A percentile compares a stretch with the other conserved stretches of the same genome.
Conservation (phyloP, 2,797 vertebrate genomes). For the Microcaecilia unicolor region DNA sequence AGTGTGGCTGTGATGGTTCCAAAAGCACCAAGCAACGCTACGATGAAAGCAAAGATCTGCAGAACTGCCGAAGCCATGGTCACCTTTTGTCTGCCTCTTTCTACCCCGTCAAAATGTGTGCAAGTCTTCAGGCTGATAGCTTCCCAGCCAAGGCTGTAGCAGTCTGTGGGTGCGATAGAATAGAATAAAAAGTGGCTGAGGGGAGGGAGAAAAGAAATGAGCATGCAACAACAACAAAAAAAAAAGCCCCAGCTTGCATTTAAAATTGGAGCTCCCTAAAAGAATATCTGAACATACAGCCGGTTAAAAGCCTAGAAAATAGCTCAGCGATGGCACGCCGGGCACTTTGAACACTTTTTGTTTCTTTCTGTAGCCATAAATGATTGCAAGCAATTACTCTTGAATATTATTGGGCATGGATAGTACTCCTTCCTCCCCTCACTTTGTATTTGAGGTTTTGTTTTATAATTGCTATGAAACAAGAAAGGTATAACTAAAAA, state of each 20-base stretch:
- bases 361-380: too few relatives aligned
- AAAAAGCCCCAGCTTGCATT: conserved; percentile 15
- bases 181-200: conserved; percentile 4
- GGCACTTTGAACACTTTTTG: too few relatives aligned
- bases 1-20: conserved; percentile 74
- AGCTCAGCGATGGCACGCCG: conserved; percentile 4
- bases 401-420: too few relatives aligned
- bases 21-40: conserved; percentile 72
- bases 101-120: conserved; percentile 20
- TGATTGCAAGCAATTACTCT: too few relatives aligned
- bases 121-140: too few relatives aligned
- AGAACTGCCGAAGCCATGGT: conserved; percentile 70
- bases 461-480: too few relatives aligned
- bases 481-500: too few relatives aligned
- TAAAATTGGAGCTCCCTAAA: conserved; percentile 20
- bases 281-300: conserved; percentile 11
- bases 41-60: conserved; percentile 81
- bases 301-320: conserved; percentile 4
- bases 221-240: conserved; percentile 21
- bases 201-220: conserved; percentile 34
- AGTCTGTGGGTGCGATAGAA: conserved; percentile 39
- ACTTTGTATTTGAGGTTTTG: too few relatives aligned
- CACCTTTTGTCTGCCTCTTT: conserved; percentile 22
- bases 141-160: conserved; percentile 47
- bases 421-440: too few relatives aligned